Evolutionary conservation across 1,140 invertebrate species (phyloP).

Genomic region (Leptinotarsa texana): DNA sequence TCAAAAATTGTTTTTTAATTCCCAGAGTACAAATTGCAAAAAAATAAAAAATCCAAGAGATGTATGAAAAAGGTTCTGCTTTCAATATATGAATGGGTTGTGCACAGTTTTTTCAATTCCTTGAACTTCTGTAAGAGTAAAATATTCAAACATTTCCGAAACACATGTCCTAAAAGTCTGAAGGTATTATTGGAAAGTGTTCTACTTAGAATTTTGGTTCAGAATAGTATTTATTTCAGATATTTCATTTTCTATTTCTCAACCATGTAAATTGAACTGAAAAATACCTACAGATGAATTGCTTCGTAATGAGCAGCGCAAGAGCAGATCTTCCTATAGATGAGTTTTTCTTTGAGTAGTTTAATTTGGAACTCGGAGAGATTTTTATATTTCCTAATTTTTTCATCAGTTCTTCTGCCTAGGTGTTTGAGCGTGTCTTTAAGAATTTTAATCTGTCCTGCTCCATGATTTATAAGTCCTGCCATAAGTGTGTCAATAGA

Average conservation of each 20-base stretch:
- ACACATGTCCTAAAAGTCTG: too few species aligned
- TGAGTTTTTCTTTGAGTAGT: conserved; percentile 23
- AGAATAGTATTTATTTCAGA: neutral
- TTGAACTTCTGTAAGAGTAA: too few species aligned
- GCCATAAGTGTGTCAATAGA: conserved; percentile 47
- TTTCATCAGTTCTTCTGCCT: conserved; percentile 16
- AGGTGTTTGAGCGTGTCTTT: conserved; percentile 41
- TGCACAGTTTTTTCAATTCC: too few species aligned
- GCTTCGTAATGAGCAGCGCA: conserved; percentile 43
- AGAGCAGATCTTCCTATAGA: conserved; percentile 35
- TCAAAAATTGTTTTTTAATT: too few species aligned
- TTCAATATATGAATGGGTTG: too few species aligned
- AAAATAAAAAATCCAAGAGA: too few species aligned
- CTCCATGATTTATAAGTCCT: conserved; percentile 43
- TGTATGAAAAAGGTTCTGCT: too few species aligned
- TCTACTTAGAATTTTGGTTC: too few species aligned
- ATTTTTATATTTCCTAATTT: neutral
- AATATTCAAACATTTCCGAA: too few species aligned
- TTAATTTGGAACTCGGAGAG: neutral
- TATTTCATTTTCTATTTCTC: neutral
- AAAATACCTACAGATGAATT: conserved; percentile 26
- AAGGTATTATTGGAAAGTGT: too few species aligned
- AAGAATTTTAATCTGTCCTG: conserved; percentile 46
- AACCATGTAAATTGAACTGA: too few species aligned
- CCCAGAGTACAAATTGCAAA: too few species aligned